Base-by-base conservation (phyloP, 2,888 invertebrate species). In the Operophtera brumata region DNA sequence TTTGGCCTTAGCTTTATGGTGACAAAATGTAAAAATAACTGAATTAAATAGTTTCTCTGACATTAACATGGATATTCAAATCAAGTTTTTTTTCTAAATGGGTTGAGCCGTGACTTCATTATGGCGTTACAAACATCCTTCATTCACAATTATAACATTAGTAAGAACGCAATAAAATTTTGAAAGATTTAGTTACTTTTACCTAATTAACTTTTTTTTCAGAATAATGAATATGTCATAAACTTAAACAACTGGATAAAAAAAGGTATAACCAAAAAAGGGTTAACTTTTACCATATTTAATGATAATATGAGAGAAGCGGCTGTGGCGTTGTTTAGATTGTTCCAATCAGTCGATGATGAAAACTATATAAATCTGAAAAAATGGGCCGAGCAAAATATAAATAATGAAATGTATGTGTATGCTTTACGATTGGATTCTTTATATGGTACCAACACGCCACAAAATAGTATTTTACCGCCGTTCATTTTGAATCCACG, bases 391-490 rank as follows among this genome's bases (percentile, higher is more conserved):
- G 73, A 78, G 32, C 70, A 77, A 39, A 73, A 86, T 51, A 72
- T 92, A 10, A 92, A 92, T 70, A 79, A 81, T 42, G 90, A 91
- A 42, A 82, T 91, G 69, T 84, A 88, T 57, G 74, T 84, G 14
- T 92, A 91, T 64, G 90, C 86, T 1, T 71, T 78, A 47, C 82
- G 84, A 47, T 65, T 90, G n/a, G 78, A 84, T 11, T 77, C 82
- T 34, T 62, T 89, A n/a, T 90, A 87, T 63, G 78, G 77, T 36
- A 71, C 74, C 39, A 80, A 79, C 51, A 62, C 64, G 41, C 55
- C 61, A n/a, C 63, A 65, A 10, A 65, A 67, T 26, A 61, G 66
- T 40, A 64, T 67, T 11, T 66, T 70, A 11, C 91, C 92, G 25
- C 85, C 87, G 1, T 92, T 91, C 62, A 84, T 91, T 53, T 73